These are phyloP conservation scores for Drosophila nebulosa DNA, from an alignment of 1,140 invertebrate genomes.

Conservation along the genomic window DNA sequence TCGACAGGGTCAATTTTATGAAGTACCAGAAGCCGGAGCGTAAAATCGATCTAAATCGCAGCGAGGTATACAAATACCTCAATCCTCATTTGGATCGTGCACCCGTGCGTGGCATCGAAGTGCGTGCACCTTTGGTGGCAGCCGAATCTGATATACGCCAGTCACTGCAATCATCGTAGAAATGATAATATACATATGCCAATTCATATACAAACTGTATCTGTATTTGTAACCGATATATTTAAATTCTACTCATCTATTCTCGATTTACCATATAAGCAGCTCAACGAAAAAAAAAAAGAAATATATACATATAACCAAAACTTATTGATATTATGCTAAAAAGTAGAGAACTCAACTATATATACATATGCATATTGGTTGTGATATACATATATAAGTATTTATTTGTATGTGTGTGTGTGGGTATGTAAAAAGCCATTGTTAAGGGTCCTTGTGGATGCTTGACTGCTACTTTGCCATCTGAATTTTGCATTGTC, in stretches of 20 bases:
- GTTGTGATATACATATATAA: background rate
- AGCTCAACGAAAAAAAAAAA: conserved; percentile 33
- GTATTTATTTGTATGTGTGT: background rate
- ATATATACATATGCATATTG: background rate
- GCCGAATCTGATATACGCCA: conserved; percentile 85
- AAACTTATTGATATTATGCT: no score
- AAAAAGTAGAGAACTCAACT: no score
- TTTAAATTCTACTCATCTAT: background rate
- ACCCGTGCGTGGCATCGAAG: conserved; percentile 85
- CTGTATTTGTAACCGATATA: background rate
- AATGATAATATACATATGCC: background rate
- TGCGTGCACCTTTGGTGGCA: conserved; percentile 84
- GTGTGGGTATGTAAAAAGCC: background rate
- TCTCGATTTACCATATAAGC: conserved; percentile 31
- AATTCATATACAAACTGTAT: background rate
- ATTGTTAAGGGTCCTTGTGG: background rate
- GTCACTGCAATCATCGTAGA: conserved; percentile 60
- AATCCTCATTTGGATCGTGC: conserved; percentile 87
- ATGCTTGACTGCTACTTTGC: background rate
- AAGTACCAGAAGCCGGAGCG: conserved; percentile 88
- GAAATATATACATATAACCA: conserved; percentile 11
- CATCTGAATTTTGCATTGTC: conserved; percentile 13
- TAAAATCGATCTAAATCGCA: conserved; percentile 86
- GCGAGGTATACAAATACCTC: conserved; percentile 86
- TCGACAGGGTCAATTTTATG: conserved; percentile 88